These are phyloP conservation scores for Archaeoteleia sp. DNA, from an alignment of 2,888 invertebrate genomes.

Conservation along the genomic window DNA sequence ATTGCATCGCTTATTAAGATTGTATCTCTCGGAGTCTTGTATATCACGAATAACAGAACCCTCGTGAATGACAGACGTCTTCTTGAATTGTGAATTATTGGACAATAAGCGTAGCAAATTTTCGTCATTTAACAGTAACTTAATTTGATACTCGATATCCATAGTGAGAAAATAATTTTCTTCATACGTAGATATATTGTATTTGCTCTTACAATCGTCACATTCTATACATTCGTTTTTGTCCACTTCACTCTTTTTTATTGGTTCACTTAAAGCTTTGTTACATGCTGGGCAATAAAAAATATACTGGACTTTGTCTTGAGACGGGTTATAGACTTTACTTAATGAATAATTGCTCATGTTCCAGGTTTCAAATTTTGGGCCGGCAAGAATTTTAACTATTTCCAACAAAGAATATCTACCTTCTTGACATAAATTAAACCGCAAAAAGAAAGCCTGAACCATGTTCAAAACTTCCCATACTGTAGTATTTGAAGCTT, in stretches of 20 bases:
- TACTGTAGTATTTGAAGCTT: not conserved
- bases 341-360: conserved; percentile 10
- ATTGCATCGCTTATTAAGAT: not conserved
- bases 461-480: not conserved
- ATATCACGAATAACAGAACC: conserved; percentile 10
- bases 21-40: conserved; percentile 12
- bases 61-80: not conserved
- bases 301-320: conserved; percentile 10
- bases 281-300: conserved; percentile 14
- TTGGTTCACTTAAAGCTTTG: conserved; percentile 2
- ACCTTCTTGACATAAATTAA: not conserved
- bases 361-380: conserved; percentile 5
- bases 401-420: conserved; percentile 5
- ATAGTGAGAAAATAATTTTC: conserved; percentile 17
- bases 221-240: not conserved
- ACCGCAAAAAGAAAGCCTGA: not conserved
- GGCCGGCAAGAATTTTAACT: not conserved
- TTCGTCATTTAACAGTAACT: conserved; percentile 4
- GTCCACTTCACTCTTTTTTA: too few relatives aligned
- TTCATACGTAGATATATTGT: not conserved
- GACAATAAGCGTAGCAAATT: not conserved
- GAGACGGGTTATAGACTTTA: conserved; percentile 8
- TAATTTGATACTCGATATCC: conserved; percentile 17
- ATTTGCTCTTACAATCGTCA: conserved; percentile 7
- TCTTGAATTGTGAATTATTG: not conserved